Evolutionary conservation across 2,113 vertebrate species (phyloP).

Genomic region (Atractosteus spatula): DNA sequence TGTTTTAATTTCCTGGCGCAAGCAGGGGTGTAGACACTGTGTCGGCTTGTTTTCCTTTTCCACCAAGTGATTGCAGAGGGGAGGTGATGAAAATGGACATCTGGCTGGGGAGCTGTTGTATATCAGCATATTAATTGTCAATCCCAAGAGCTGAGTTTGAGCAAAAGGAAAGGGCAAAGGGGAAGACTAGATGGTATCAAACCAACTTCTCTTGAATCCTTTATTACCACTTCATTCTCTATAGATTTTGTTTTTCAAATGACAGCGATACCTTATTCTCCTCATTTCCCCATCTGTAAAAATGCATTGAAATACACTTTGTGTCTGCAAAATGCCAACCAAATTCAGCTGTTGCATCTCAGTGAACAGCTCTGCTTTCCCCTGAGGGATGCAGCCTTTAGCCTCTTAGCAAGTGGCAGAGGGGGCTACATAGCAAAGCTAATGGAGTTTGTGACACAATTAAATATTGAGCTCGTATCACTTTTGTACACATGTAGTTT

Average conservation of each 20-base stretch:
- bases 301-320: background rate
- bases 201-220: background rate
- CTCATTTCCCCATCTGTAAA: background rate
- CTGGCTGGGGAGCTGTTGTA: constrained; percentile 46
- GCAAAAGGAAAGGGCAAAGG: constrained; percentile 12
- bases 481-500: too few species aligned
- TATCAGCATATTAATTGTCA: constrained; percentile 55
- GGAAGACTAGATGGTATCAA: constrained; percentile 10
- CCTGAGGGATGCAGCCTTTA: too few species aligned
- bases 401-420: too few species aligned
- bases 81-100: constrained; percentile 50
- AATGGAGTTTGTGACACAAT: too few species aligned
- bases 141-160: constrained; percentile 37
- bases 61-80: constrained; percentile 25
- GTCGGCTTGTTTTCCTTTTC: constrained; percentile 21
- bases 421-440: too few species aligned
- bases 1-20: constrained; percentile 26
- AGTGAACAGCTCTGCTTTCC: too few species aligned
- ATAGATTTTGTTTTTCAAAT: background rate
- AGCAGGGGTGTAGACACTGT: background rate
- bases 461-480: too few species aligned
- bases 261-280: background rate
- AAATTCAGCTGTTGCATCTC: too few species aligned
- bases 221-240: background rate
- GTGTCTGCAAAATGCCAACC: too few species aligned